Base-by-base conservation (phyloP, 37 sponge, comb jelly and placozoan species). In the Haliclona indistincta region DNA sequence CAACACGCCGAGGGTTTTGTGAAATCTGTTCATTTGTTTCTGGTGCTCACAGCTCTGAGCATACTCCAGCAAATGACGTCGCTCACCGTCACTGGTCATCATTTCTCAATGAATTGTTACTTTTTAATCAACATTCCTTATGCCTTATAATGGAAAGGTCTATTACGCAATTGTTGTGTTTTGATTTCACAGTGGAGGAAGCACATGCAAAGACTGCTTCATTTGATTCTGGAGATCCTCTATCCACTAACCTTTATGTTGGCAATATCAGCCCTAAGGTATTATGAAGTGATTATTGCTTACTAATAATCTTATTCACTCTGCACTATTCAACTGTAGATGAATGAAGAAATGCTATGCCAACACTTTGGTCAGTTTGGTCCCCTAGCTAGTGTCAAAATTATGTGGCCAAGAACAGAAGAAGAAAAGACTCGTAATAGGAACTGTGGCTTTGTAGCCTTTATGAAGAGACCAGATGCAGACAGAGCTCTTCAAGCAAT, bases 351-450 rank as follows among this genome's bases (percentile, higher is more conserved):
- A 41, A 84, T 86, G 76, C 67, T 99, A 65, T 99, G 99, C 64
- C 92, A 95, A 64, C 75, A 77, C 62, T 99, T 99, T 90, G 99
- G 99, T 40, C 86, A 93, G 71, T 93, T 81, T 85, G 99, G 99
- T 28, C 86, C 96, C 6, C 85, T 99, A 54, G 99, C 99, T 28
- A 95, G 96, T 80, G 91, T 99, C 33, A 99, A 99, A 82, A 95
- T 99, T 56, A 99, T 99, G 99, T 99, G 99, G 99, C 99, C 99
- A 0, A 64, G 99, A 2, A 99, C 91, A 37, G 99, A 99, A 23
- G 99, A 99, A 77, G 99, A 99, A 83, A 77, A 81, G 56, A 68
- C 89, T 10, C 64, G 96, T 22, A 87, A 93, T 70, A 84, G 78
- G 56, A 99, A 95, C 82, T 99, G 96, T 75, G 99, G 99, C 28